Conservation (phyloP, 2,113 vertebrate species). For the Chionis minor region DNA sequence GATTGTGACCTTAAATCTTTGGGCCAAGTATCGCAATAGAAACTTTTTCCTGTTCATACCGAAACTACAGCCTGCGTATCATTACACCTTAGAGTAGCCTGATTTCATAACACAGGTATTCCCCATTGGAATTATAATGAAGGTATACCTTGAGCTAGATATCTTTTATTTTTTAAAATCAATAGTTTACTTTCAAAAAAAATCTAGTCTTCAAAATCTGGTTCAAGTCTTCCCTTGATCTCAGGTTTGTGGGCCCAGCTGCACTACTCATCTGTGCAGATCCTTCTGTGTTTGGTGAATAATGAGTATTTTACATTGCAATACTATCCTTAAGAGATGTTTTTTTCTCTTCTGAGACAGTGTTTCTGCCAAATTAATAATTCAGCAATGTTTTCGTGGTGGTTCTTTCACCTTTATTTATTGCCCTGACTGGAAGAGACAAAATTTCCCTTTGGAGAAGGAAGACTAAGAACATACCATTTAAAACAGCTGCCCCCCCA, state of each 20-base stretch:
- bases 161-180: background rate
- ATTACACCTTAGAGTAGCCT: background rate
- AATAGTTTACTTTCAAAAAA: background rate
- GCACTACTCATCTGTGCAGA: background rate
- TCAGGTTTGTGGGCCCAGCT: background rate
- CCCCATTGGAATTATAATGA: background rate
- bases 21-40: background rate
- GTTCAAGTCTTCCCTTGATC: background rate
- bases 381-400: slow-evolving; percentile 29
- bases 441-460: slow-evolving; percentile 52
- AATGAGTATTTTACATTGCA: background rate
- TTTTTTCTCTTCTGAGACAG: background rate
- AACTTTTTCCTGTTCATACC: background rate
- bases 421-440: background rate
- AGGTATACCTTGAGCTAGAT: background rate
- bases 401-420: slow-evolving; percentile 58
- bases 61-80: background rate
- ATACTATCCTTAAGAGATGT: background rate
- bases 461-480: background rate
- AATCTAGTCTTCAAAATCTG: background rate
- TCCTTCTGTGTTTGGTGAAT: background rate
- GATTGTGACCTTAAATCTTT: background rate
- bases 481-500: background rate
- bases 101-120: background rate
- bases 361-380: slow-evolving; percentile 61